Evolutionary conservation across 2,888 invertebrate species (phyloP).

Genomic region (Lymantria dispar): DNA sequence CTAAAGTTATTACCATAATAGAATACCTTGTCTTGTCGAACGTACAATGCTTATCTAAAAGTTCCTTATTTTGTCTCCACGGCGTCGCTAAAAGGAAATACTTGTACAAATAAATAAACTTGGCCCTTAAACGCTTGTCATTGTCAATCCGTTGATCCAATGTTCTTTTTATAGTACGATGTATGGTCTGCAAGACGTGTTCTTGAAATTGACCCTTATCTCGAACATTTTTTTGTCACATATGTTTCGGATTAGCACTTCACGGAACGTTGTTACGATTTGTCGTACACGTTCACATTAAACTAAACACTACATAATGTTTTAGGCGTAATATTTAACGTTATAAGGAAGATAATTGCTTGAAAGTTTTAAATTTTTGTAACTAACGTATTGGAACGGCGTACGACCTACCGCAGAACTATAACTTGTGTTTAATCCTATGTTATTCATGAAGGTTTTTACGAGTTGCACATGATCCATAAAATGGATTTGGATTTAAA

Average conservation of each 20-base stretch:
- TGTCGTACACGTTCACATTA: slow-evolving; percentile 39
- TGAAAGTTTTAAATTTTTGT: slow-evolving; percentile 24
- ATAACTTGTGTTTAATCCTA: slow-evolving; percentile 68
- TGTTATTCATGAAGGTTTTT: slow-evolving; percentile 67
- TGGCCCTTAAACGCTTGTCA: slow-evolving; percentile 76
- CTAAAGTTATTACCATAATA: slow-evolving; percentile 69
- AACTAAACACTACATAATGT: slow-evolving; percentile 25
- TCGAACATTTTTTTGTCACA: slow-evolving; percentile 71
- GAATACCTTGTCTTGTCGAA: slow-evolving; percentile 48
- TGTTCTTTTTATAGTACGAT: slow-evolving; percentile 71
- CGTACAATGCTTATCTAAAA: slow-evolving; percentile 74
- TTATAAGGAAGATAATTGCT: slow-evolving; percentile 30
- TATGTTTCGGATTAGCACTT: slow-evolving; percentile 79
- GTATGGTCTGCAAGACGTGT: slow-evolving; percentile 63
- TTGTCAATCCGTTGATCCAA: slow-evolving; percentile 75
- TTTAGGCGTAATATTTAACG: slow-evolving; percentile 27
- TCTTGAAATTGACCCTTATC: slow-evolving; percentile 79
- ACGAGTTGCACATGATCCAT: slow-evolving; percentile 59
- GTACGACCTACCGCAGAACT: slow-evolving; percentile 75
- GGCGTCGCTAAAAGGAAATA: slow-evolving; percentile 77
- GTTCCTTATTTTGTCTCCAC: slow-evolving; percentile 69
- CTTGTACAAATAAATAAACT: slow-evolving; percentile 80
- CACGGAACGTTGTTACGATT: slow-evolving; percentile 66
- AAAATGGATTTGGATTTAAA: slow-evolving; percentile 46
- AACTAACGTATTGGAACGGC: slow-evolving; percentile 24